phyloP scores from a whole-genome alignment of 2,888 invertebrate genomes.

The Xanthia togata region DNA sequence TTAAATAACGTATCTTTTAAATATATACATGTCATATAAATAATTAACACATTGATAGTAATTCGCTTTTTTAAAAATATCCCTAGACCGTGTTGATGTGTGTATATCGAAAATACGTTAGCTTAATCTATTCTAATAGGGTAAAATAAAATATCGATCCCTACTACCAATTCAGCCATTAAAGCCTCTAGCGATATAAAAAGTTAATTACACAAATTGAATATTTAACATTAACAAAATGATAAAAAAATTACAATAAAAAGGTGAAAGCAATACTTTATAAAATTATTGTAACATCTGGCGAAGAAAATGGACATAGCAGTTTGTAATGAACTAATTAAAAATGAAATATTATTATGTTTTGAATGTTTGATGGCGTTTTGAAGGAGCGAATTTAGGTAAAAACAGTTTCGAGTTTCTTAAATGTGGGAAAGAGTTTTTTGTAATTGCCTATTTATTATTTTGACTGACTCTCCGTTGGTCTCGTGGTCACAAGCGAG shows the following conservation, averaged over 20 bases:
- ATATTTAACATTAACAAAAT: constrained; percentile 22
- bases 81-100: too few species aligned
- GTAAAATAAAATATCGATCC: constrained; percentile 10
- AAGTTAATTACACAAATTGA: constrained; percentile 56
- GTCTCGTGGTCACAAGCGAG: too few species aligned
- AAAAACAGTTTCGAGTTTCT: not conserved
- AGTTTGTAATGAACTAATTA: constrained; percentile 61
- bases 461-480: too few species aligned
- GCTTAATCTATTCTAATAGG: not conserved
- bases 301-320: constrained; percentile 51
- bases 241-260: constrained; percentile 33
- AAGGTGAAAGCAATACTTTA: constrained; percentile 53
- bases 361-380: constrained; percentile 31
- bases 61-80: too few species aligned
- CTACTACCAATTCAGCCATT: not conserved
- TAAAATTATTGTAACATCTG: constrained; percentile 63
- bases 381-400: constrained; percentile 2
- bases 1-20: too few species aligned
- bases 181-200: constrained; percentile 13
- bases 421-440: not conserved
- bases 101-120: not conserved
- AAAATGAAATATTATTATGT: constrained; percentile 59
- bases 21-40: too few species aligned
- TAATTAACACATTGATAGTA: too few species aligned
- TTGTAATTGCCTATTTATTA: too few species aligned